Evolutionary conservation across 1,140 invertebrate genomes (phyloP).

Genomic region (Thaumetopoea pityocampa): DNA sequence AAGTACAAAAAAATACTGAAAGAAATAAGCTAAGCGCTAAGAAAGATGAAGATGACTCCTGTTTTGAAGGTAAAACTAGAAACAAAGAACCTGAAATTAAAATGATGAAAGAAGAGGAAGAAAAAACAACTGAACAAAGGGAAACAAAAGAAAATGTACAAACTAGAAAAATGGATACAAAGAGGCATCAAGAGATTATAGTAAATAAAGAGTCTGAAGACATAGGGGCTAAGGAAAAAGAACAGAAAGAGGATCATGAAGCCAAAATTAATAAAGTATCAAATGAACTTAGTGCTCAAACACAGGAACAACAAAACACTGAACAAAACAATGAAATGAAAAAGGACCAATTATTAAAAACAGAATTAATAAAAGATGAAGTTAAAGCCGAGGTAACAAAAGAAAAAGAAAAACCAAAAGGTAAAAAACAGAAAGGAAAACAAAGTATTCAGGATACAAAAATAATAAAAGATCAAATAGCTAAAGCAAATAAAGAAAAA

Average conservation of each 20-base stretch:
- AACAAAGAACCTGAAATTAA: background rate
- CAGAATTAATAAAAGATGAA: conserved; percentile 11
- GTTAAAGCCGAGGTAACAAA: conserved; percentile 14
- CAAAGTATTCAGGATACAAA: background rate
- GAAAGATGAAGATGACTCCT: conserved; percentile 5
- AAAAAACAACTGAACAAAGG: background rate
- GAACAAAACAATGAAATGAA: background rate
- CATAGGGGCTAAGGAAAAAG: background rate
- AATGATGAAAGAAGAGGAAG: background rate
- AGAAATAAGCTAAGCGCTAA: background rate
- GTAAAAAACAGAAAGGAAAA: conserved; percentile 2
- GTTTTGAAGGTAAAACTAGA: conserved; percentile 2
- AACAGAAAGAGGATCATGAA: background rate
- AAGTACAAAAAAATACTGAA: background rate
- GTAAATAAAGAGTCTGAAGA: no score
- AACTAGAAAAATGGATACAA: no score
- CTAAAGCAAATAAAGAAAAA: conserved; percentile 18
- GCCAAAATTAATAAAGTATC: background rate
- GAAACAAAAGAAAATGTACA: no score
- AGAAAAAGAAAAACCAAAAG: conserved; percentile 23
- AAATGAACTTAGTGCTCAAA: background rate
- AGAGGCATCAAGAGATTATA: no score
- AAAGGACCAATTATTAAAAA: background rate
- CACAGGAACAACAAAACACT: background rate
- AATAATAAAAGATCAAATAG: conserved; percentile 13